These are phyloP conservation scores for Dynastes maya DNA, from an alignment of 2,888 invertebrate species.

Conservation along the genomic window DNA sequence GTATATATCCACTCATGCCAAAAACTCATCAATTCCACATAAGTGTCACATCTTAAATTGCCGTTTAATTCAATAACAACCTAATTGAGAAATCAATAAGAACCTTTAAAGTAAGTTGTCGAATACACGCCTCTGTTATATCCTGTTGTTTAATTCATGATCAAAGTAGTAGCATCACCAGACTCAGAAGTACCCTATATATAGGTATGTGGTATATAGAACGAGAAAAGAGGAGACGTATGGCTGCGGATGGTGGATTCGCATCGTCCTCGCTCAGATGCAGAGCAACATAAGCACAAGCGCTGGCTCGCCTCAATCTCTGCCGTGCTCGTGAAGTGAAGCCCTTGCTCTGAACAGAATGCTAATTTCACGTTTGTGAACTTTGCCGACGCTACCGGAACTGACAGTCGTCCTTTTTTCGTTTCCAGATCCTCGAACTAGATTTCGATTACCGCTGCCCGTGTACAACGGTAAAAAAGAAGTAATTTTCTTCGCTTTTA, in stretches of 20 bases:
- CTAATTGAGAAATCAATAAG: constrained; percentile 57
- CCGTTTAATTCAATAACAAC: constrained; percentile 51
- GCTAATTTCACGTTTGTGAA: constrained; percentile 66
- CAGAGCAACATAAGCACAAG: constrained; percentile 37
- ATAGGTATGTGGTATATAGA: not conserved
- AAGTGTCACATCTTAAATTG: constrained; percentile 50
- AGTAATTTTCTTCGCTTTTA: constrained; percentile 35
- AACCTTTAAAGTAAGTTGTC: constrained; percentile 54
- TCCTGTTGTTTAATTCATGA: constrained; percentile 62
- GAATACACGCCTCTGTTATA: constrained; percentile 55
- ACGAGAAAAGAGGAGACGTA: constrained; percentile 35
- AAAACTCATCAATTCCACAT: constrained; percentile 41
- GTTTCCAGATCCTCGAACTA: constrained; percentile 27
- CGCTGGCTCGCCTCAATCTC: constrained; percentile 63
- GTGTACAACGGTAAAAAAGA: constrained; percentile 31
- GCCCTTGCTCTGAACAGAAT: constrained; percentile 64
- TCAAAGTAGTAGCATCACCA: constrained; percentile 49
- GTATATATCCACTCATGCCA: constrained; percentile 33
- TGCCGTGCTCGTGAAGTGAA: constrained; percentile 61
- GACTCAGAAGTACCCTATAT: constrained; percentile 8
- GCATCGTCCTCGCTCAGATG: constrained; percentile 53
- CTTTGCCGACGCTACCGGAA: constrained; percentile 64
- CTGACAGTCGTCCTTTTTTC: constrained; percentile 56
- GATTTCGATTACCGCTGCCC: constrained; percentile 13
- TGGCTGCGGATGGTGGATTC: constrained; percentile 53